Percentiles rank a stretch among this genome's conserved stretches.
phyloP scores from a whole-genome alignment of 2,888 invertebrate genomes.

The Nebria brevicollis region DNA sequence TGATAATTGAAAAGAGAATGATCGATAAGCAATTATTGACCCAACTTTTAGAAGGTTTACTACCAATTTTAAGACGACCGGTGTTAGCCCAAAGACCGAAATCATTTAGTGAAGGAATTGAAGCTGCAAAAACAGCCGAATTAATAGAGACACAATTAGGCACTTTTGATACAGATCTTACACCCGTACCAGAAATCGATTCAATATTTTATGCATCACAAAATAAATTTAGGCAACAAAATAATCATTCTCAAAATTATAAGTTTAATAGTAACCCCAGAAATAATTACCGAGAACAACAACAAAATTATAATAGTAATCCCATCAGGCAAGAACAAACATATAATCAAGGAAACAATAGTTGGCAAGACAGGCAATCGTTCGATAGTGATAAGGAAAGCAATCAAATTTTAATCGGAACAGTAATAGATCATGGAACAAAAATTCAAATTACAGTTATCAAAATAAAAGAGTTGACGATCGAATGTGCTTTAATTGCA shows the following conservation, averaged over 20 bases:
- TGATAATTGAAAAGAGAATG: background rate
- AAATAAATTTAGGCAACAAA: background rate
- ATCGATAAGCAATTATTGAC: background rate
- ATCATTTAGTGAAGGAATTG: background rate
- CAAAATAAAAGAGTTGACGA: background rate
- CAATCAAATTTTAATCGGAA: too few species aligned
- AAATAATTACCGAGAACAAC: too few species aligned
- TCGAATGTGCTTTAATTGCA: conserved; percentile 9
- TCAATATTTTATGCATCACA: background rate
- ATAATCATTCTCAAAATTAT: background rate
- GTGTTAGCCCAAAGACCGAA: background rate
- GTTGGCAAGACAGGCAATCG: too few species aligned
- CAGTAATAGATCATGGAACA: too few species aligned
- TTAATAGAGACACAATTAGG: conserved; percentile 4
- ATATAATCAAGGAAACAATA: too few species aligned
- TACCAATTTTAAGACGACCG: background rate
- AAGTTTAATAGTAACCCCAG: too few species aligned
- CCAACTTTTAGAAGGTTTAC: background rate
- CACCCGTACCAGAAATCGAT: background rate
- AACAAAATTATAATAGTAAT: too few species aligned
- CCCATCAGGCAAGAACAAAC: too few species aligned
- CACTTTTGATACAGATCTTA: too few species aligned
- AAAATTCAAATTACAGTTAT: background rate
- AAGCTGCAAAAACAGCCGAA: background rate
- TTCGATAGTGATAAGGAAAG: too few species aligned